A percentile compares a stretch with the other conserved stretches of the same genome.
Conservation (phyloP, 2,888 invertebrate genomes). For the Noctua janthina region DNA sequence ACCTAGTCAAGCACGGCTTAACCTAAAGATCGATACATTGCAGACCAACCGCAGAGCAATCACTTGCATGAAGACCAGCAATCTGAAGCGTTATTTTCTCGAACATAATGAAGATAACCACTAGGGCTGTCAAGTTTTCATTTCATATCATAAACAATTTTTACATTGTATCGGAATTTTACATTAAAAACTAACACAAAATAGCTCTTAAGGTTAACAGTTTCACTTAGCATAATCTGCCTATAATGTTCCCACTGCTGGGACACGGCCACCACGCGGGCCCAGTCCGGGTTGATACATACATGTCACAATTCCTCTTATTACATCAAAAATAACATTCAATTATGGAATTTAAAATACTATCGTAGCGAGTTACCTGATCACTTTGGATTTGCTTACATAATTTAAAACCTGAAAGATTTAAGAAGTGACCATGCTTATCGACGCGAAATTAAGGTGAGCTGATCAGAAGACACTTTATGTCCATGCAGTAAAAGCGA, state of each 20-base stretch:
- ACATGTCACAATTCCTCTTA: too few relatives aligned
- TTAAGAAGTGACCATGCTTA: neutral
- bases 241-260: too few relatives aligned
- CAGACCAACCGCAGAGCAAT: conserved; percentile 41
- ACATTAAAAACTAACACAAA: too few relatives aligned
- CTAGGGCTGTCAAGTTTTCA: conserved; percentile 44
- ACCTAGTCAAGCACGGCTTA: too few relatives aligned
- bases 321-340: too few relatives aligned
- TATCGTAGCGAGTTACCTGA: neutral
- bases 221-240: too few relatives aligned
- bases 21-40: too few relatives aligned
- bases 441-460: neutral
- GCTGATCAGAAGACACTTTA: neutral
- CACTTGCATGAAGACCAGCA: conserved; percentile 41
- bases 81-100: conserved; percentile 62
- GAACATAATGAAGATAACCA: conserved; percentile 32
- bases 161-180: too few relatives aligned
- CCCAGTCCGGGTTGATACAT: too few relatives aligned
- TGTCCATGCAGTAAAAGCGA: neutral
- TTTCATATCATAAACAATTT: neutral
- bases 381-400: neutral
- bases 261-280: too few relatives aligned
- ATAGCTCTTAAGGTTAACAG: too few relatives aligned
- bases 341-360: neutral
- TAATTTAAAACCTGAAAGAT: neutral